Percentiles rank a stretch among this genome's conserved stretches.
These are phyloP conservation scores for Platycnemis pennipes DNA, from an alignment of 2,888 invertebrate genomes.

Conservation along the genomic window DNA sequence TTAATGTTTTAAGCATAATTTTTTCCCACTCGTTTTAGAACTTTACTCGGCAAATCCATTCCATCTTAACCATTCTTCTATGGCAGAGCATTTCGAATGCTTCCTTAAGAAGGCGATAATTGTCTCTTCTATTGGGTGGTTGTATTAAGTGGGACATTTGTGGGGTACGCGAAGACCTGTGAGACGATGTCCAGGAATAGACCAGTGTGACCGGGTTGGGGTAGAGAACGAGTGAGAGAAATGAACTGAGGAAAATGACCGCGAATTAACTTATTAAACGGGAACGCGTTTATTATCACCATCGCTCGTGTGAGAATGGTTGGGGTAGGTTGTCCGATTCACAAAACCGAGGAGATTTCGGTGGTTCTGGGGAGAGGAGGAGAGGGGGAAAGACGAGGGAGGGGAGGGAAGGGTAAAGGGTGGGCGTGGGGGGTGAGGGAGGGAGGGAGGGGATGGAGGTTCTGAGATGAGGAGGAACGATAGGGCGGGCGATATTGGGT, in stretches of 20 bases:
- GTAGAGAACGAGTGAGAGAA: neutral
- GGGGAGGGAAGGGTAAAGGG: neutral
- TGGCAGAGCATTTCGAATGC: too few relatives aligned
- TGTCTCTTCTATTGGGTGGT: too few relatives aligned
- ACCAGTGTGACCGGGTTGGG: neutral
- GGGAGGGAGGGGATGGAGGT: neutral
- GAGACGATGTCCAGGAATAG: neutral
- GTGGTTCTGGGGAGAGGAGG: too few relatives aligned
- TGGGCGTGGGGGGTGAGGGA: neutral
- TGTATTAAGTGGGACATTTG: too few relatives aligned
- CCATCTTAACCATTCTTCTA: too few relatives aligned
- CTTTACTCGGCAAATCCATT: too few relatives aligned
- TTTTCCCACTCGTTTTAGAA: too few relatives aligned
- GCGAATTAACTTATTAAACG: neutral
- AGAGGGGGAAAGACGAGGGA: too few relatives aligned
- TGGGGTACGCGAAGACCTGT: too few relatives aligned
- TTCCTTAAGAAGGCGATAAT: too few relatives aligned
- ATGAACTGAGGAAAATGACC: neutral
- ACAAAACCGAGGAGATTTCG: neutral
- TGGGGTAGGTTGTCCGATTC: neutral
- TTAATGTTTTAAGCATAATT: too few relatives aligned
- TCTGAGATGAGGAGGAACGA: constrained; percentile 1
- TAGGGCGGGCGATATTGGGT: constrained; percentile 10
- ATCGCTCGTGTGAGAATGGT: neutral
- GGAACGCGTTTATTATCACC: neutral